Evolutionary conservation across 1,140 invertebrate genomes (phyloP).

Genomic region (Pogonus chalceus): DNA sequence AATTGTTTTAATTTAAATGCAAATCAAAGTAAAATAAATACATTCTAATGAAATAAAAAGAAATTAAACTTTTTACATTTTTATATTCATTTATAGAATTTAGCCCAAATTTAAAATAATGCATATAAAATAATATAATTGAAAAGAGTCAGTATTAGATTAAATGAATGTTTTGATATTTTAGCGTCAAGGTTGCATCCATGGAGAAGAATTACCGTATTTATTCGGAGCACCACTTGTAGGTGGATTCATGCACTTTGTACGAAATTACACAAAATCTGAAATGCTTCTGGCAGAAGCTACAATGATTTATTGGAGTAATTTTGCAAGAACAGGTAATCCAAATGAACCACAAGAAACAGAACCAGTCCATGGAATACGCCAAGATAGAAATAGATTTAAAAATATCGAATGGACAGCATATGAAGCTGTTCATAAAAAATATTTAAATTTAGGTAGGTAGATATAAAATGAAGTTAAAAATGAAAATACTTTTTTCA

Average conservation of each 20-base stretch:
- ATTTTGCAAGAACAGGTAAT: constrained; percentile 94
- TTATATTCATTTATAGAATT: too few relatives aligned
- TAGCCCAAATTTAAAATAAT: too few relatives aligned
- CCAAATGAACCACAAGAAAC: constrained; percentile 73
- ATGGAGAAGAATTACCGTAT: constrained; percentile 88
- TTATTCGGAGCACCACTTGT: constrained; percentile 74
- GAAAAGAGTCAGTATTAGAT: too few relatives aligned
- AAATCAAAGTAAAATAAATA: constrained; percentile 3
- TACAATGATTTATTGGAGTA: constrained; percentile 91
- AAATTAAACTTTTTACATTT: background rate
- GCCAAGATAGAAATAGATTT: constrained; percentile 64
- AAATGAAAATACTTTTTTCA: too few relatives aligned
- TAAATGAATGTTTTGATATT: too few relatives aligned
- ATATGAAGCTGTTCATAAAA: constrained; percentile 85
- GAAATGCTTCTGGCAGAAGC: constrained; percentile 84
- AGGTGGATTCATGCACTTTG: constrained; percentile 73
- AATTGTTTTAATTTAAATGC: too few relatives aligned
- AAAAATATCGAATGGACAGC: constrained; percentile 85
- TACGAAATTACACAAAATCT: constrained; percentile 78
- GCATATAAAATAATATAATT: too few relatives aligned
- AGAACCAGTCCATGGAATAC: constrained; percentile 50
- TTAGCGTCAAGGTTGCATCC: constrained; percentile 76
- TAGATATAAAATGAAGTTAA: too few relatives aligned
- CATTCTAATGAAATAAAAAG: background rate
- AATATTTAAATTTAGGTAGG: constrained; percentile 81